Conservation (phyloP, 2,113 vertebrate genomes). For the Murina feae region DNA sequence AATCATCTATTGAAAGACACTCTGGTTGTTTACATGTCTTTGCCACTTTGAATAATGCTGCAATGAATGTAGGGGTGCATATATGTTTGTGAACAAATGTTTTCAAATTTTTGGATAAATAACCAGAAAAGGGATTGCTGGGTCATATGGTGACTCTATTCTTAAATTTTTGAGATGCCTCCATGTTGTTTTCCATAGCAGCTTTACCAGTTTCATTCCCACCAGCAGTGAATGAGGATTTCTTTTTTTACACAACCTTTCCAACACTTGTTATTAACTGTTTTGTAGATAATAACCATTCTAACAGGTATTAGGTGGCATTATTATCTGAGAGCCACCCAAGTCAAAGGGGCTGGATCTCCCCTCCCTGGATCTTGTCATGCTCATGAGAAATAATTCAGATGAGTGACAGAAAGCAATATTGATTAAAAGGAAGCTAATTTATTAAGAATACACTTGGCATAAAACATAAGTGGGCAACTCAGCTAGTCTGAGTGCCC, state of each 20-base stretch:
- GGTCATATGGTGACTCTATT: not conserved
- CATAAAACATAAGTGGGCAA: too few relatives aligned
- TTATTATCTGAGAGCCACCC: too few relatives aligned
- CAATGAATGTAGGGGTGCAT: not conserved
- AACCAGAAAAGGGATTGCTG: not conserved
- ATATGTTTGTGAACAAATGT: not conserved
- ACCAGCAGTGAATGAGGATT: not conserved
- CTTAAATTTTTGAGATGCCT: not conserved
- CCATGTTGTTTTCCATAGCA: not conserved
- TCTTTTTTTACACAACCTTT: not conserved
- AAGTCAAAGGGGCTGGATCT: too few relatives aligned
- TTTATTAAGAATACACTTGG: too few relatives aligned
- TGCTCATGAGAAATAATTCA: too few relatives aligned
- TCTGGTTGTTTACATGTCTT: not conserved
- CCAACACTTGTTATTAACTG: not conserved
- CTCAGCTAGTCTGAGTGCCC: too few relatives aligned
- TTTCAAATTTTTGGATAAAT: not conserved
- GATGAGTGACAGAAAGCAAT: too few relatives aligned
- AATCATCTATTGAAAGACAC: not conserved
- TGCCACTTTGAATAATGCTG: not conserved
- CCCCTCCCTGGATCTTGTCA: too few relatives aligned
- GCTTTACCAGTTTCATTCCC: not conserved
- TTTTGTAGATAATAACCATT: not conserved
- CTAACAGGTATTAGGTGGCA: not conserved
- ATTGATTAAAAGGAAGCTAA: too few relatives aligned